Base-by-base conservation (phyloP, 2,888 invertebrate species). In the Tethea ocularis region DNA sequence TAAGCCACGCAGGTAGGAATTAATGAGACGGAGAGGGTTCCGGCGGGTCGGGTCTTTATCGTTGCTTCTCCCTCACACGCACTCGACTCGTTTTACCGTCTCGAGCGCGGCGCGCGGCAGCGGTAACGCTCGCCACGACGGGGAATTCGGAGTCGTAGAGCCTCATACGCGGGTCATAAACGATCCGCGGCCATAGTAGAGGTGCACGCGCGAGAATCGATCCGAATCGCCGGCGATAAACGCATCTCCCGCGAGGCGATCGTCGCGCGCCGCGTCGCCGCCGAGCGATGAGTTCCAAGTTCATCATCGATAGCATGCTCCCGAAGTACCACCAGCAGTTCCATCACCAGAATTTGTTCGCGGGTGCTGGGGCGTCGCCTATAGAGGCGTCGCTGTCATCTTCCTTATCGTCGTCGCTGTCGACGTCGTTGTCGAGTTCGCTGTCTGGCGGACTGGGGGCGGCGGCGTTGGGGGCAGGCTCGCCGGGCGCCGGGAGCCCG, bases 261-360 rank as follows among this genome's bases (percentile, higher is more conserved):
- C 93, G 91, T 90, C 93, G 92, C 93, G 93, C 89, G 89, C 89
- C 89, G 91, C 91, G 90, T 89, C 90, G 89, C 87, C 87, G 87
- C 90, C 91, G 94, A 94, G 96, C 96, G 95, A 98, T 98, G 98
- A 97, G 96, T 96, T 97, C 97, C 95, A 98, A 98, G 96, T 98
- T 98, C 95, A 97, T 97, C 95, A 97, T 98, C 95, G 98, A 98
- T 97, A 97, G 97, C 95, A 98, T 98, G 97, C 97, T 98, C 94
- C 98, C 98, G 84, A 98, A 98, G 95, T 98, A 98, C 94, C 97
- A 94, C 88, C 94, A 94, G 91, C 94, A 94, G 91, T 96, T 96
- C 89, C 96, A 96, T 86, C 95, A 93, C 72, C 93, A 93, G 89
- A 93, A 93, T 84, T 82, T 93, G 86, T 93, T 93, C 89, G 91